phyloP scores from a whole-genome alignment of 2,888 invertebrate genomes.

The Polia nebulosa region DNA sequence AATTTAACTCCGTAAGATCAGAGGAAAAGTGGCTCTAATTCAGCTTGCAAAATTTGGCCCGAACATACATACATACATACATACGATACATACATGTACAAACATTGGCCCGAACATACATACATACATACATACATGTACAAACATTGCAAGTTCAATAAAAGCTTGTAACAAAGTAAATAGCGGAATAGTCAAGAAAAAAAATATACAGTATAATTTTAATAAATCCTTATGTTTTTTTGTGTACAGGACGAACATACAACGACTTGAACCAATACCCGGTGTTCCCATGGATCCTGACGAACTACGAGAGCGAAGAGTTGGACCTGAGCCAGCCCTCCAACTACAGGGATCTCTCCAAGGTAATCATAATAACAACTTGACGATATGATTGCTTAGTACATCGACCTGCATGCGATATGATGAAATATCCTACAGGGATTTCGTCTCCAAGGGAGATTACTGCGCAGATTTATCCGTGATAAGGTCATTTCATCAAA shows the following conservation, averaged over 20 bases:
- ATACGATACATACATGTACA: too few relatives aligned
- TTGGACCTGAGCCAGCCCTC: conserved; percentile 98
- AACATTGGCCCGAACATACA: too few relatives aligned
- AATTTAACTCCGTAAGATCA: too few relatives aligned
- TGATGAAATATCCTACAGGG: conserved; percentile 16
- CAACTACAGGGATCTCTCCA: conserved; percentile 99
- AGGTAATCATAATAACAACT: conserved; percentile 89
- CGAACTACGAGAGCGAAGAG: conserved; percentile 99
- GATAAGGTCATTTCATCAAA: background rate
- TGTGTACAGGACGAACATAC: conserved; percentile 97
- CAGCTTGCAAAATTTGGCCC: too few relatives aligned
- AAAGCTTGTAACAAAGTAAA: too few relatives aligned
- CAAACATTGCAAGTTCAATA: too few relatives aligned
- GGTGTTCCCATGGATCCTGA: conserved; percentile 99
- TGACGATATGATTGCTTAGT: conserved; percentile 27
- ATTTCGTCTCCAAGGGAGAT: conserved; percentile 10
- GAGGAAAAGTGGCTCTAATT: too few relatives aligned
- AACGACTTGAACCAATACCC: conserved; percentile 99
- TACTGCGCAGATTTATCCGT: background rate
- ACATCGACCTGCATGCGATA: conserved; percentile 17
- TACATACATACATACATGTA: too few relatives aligned
- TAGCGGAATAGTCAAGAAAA: too few relatives aligned
- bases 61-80: too few relatives aligned
- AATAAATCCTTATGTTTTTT: conserved; percentile 26
- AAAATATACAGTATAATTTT: too few relatives aligned